phyloP scores from a whole-genome alignment of 2,888 invertebrate species.

The Macroteleia sp. region DNA sequence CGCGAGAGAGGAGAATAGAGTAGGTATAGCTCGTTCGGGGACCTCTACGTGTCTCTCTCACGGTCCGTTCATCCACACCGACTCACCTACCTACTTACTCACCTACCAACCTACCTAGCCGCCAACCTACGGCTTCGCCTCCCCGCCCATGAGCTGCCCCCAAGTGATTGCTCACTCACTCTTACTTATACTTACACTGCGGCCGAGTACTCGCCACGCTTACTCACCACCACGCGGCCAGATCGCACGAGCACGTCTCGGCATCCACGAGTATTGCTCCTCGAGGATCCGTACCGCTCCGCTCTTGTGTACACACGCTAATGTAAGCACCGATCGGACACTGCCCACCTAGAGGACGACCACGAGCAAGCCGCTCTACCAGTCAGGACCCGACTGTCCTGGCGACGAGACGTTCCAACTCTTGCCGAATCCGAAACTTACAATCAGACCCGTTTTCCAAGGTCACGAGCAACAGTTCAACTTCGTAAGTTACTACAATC shows the following conservation, averaged over 20 bases:
- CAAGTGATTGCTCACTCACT: constrained; percentile 73
- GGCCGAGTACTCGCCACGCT: constrained; percentile 67
- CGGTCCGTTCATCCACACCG: constrained; percentile 68
- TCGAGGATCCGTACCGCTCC: constrained; percentile 50
- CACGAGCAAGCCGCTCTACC: constrained; percentile 63
- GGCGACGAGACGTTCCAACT: constrained; percentile 62
- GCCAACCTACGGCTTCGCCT: constrained; percentile 76
- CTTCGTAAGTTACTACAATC: too few species aligned
- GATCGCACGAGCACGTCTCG: constrained; percentile 58
- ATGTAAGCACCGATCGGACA: constrained; percentile 66
- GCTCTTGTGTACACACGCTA: constrained; percentile 57
- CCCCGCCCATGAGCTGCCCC: constrained; percentile 77
- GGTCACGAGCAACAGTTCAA: too few species aligned
- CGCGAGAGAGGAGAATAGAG: constrained; percentile 75
- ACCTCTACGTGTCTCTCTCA: constrained; percentile 68
- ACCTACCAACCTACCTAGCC: constrained; percentile 78
- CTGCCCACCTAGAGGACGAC: constrained; percentile 67
- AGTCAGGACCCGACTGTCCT: constrained; percentile 79
- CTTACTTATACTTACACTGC: constrained; percentile 68
- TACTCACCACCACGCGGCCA: constrained; percentile 68
- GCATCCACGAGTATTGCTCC: constrained; percentile 47
- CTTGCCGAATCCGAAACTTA: constrained; percentile 19
- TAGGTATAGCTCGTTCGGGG: constrained; percentile 74
- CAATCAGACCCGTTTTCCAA: not conserved
- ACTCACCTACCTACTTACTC: constrained; percentile 75